Conservation (phyloP, 2,888 invertebrate species). For the Leptinotarsa juncta region DNA sequence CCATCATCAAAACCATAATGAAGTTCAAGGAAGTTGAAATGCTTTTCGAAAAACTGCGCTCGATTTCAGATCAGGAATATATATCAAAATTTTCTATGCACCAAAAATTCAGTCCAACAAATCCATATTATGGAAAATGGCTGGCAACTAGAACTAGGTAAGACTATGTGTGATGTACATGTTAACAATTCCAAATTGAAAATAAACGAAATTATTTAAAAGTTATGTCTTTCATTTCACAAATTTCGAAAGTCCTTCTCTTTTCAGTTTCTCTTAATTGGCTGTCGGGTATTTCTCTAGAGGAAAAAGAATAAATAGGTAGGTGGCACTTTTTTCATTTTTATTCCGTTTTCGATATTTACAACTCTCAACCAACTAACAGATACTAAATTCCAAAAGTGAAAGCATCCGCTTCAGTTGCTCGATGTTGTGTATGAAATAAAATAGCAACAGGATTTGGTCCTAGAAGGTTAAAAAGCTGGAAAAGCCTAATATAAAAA, state of each 20-base stretch:
- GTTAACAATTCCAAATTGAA: constrained; percentile 67
- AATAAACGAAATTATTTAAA: constrained; percentile 65
- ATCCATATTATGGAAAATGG: constrained; percentile 42
- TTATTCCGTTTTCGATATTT: constrained; percentile 27
- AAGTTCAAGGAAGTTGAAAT: neutral
- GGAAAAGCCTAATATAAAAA: too few relatives aligned
- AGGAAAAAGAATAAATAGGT: constrained; percentile 57
- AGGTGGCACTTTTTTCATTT: constrained; percentile 61
- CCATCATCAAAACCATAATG: neutral
- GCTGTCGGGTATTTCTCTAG: constrained; percentile 33
- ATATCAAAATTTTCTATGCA: constrained; percentile 64
- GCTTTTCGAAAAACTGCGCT: constrained; percentile 5
- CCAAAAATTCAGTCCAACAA: constrained; percentile 56
- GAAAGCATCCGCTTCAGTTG: constrained; percentile 41
- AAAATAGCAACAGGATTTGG: too few relatives aligned
- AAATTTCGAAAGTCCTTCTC: constrained; percentile 31
- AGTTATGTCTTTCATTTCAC: constrained; percentile 57
- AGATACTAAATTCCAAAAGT: constrained; percentile 64
- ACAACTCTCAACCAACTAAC: constrained; percentile 55
- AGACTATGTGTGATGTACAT: constrained; percentile 67
- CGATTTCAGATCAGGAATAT: constrained; percentile 51
- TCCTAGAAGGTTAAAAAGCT: too few relatives aligned
- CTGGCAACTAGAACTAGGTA: constrained; percentile 58
- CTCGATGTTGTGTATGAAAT: neutral
- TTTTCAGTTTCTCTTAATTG: constrained; percentile 34